A percentile compares a stretch with the other conserved stretches of the same genome.
phyloP scores from a whole-genome alignment of 2,888 invertebrate genomes.

The Beris chalybata region DNA sequence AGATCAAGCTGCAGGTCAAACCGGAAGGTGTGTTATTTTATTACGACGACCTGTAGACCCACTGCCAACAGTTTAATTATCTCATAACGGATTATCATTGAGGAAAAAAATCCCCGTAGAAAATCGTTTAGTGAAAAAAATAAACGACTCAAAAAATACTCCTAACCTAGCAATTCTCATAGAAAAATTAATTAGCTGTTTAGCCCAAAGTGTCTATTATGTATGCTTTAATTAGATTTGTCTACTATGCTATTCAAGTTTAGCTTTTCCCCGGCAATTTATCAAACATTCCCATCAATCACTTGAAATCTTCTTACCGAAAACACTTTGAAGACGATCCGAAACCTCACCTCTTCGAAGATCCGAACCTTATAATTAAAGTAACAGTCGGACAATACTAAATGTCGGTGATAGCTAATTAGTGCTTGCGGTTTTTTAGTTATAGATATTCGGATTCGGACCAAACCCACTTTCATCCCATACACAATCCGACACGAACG shows the following conservation, averaged over 20 bases:
- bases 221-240: conserved; percentile 22
- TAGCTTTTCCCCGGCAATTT: conserved; percentile 17
- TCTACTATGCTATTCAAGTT: conserved; percentile 8
- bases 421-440: conserved; percentile 2
- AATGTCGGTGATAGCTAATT: conserved; percentile 25
- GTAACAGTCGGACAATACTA: conserved; percentile 17
- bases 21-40: too few relatives aligned
- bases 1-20: too few relatives aligned
- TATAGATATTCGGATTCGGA: too few relatives aligned
- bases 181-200: conserved; percentile 17
- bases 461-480: background rate
- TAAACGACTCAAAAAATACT: background rate
- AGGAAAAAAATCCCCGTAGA: too few relatives aligned
- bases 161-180: background rate
- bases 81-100: background rate
- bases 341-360: background rate
- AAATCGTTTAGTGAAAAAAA: background rate
- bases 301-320: background rate
- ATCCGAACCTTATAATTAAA: conserved; percentile 19
- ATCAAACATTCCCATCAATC: conserved; percentile 15
- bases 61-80: conserved; percentile 2
- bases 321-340: conserved; percentile 1
- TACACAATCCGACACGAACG: background rate
- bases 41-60: conserved; percentile 3
- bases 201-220: conserved; percentile 13